These are phyloP conservation scores for Ophion ventricosus DNA, from an alignment of 2,888 invertebrate genomes.

Conservation along the genomic window DNA sequence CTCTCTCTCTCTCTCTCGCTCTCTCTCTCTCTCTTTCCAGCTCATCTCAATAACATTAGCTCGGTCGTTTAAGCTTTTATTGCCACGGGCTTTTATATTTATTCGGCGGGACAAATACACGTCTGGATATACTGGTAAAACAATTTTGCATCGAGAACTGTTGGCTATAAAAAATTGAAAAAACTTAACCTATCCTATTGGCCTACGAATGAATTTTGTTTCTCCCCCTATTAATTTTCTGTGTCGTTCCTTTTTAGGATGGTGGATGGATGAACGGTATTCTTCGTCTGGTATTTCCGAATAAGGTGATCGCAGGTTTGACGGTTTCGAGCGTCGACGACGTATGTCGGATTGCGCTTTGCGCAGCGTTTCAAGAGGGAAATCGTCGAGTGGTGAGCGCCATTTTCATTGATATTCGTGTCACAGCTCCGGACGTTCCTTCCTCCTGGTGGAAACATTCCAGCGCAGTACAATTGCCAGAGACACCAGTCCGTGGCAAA, in stretches of 20 bases:
- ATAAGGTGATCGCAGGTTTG: conserved; percentile 40
- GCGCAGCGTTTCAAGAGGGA: conserved; percentile 70
- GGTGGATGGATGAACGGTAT: conserved; percentile 1
- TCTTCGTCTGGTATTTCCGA: conserved; percentile 14
- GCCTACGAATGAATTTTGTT: not conserved
- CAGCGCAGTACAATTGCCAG: conserved; percentile 75
- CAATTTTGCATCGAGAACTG: conserved; percentile 32
- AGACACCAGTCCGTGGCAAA: conserved; percentile 76
- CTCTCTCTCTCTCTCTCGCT: conserved; percentile 48
- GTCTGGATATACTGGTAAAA: conserved; percentile 16
- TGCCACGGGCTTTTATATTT: conserved; percentile 72
- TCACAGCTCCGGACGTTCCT: conserved; percentile 81
- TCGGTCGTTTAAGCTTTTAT: conserved; percentile 79
- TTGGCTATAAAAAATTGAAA: not conserved
- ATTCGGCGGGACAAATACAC: conserved; percentile 62
- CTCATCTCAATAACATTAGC: conserved; percentile 82
- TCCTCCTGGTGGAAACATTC: conserved; percentile 79
- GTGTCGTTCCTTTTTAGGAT: conserved; percentile 13
- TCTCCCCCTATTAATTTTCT: not conserved
- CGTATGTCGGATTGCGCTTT: conserved; percentile 35
- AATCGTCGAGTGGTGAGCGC: conserved; percentile 80
- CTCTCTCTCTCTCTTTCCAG: conserved; percentile 17
- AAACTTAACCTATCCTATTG: not conserved
- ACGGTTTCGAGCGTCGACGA: conserved; percentile 29
- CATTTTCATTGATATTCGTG: conserved; percentile 78